These are phyloP conservation scores for Ceramica pisi DNA, from an alignment of 2,888 invertebrate genomes.

Conservation along the genomic window DNA sequence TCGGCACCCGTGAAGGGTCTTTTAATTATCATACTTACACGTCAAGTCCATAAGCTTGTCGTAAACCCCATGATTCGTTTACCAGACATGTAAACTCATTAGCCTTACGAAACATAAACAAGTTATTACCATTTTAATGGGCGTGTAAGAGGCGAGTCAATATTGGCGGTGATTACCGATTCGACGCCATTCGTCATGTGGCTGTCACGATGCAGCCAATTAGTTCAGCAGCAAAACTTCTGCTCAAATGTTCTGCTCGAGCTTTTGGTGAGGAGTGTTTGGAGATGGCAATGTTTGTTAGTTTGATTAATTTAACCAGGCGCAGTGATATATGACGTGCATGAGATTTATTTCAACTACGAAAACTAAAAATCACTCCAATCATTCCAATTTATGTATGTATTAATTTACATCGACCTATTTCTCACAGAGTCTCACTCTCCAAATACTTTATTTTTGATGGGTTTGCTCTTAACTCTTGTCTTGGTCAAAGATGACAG, in stretches of 20 bases:
- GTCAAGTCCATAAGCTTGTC: neutral
- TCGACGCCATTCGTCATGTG: slow-evolving; percentile 51
- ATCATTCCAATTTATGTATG: too few species aligned
- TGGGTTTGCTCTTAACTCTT: too few species aligned
- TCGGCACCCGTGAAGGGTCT: slow-evolving; percentile 4
- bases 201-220: slow-evolving; percentile 55
- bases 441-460: too few species aligned
- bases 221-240: slow-evolving; percentile 47
- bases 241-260: slow-evolving; percentile 24
- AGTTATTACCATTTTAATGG: slow-evolving; percentile 59
- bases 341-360: neutral
- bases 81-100: slow-evolving; percentile 41
- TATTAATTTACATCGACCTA: neutral
- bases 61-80: slow-evolving; percentile 27
- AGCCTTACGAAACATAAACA: slow-evolving; percentile 57
- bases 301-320: neutral
- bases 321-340: neutral
- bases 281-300: neutral
- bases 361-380: neutral
- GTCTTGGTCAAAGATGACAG: too few species aligned
- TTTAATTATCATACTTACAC: slow-evolving; percentile 36
- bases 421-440: neutral
- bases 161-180: slow-evolving; percentile 56
- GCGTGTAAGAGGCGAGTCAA: slow-evolving; percentile 53
- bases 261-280: slow-evolving; percentile 14